Conservation (phyloP, 2,797 vertebrate species). For the Morelia viridis region DNA sequence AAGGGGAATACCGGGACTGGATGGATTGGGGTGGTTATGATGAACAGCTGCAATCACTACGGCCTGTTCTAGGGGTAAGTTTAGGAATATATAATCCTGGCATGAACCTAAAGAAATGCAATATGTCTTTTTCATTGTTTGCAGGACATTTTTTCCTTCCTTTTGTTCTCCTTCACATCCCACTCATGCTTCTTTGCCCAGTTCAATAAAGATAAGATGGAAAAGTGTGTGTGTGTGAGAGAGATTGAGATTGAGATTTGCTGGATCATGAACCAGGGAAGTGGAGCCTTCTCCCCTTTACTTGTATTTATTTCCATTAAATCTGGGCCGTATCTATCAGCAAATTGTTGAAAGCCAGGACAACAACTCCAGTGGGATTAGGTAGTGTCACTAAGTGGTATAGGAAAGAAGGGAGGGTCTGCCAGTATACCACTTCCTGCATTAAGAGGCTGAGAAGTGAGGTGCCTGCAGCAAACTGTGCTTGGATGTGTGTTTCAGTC, state of each 20-base stretch:
- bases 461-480: background rate
- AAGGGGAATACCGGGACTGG: conserved; percentile 87
- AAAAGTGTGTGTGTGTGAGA: background rate
- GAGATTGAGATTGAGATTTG: background rate
- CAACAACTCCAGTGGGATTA: background rate
- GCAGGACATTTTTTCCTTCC: background rate
- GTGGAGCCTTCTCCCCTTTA: background rate
- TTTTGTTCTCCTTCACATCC: background rate
- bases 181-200: background rate
- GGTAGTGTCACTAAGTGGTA: background rate
- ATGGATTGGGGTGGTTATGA: conserved; percentile 86
- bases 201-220: background rate
- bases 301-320: background rate
- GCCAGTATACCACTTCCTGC: background rate
- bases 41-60: conserved; percentile 81
- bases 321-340: background rate
- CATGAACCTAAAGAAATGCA: background rate
- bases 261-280: background rate
- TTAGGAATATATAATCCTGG: background rate
- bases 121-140: background rate
- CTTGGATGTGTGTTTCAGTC: background rate
- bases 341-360: background rate
- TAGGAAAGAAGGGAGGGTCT: background rate
- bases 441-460: background rate
- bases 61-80: conserved; percentile 86